Conservation (phyloP, 2,797 vertebrate species). For the Hypotaenidia okinawae region DNA sequence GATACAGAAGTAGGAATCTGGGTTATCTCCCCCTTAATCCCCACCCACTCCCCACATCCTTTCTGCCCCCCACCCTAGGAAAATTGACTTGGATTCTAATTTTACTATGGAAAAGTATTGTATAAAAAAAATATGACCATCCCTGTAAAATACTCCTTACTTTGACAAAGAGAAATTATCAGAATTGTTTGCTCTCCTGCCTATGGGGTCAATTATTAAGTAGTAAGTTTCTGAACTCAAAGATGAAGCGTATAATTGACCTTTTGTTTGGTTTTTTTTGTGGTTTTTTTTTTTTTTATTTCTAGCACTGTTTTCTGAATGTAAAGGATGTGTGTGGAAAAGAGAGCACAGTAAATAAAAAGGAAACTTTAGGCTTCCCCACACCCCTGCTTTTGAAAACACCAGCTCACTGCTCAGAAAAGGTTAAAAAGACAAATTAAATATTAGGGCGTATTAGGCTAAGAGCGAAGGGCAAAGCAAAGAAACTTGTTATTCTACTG, state of each 20-base stretch:
- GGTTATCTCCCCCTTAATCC: background rate
- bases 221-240: background rate
- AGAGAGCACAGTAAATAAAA: background rate
- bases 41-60: background rate
- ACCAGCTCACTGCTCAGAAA: background rate
- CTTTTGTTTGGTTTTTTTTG: no score
- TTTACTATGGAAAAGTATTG: background rate
- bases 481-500: background rate
- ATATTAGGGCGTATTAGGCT: background rate
- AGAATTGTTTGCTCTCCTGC: slow-evolving; percentile 6
- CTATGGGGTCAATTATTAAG: background rate
- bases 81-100: background rate
- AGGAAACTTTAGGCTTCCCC: background rate
- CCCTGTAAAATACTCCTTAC: background rate
- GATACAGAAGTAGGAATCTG: background rate
- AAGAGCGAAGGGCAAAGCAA: background rate
- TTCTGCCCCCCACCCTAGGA: background rate
- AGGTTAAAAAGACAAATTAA: background rate
- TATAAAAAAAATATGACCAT: background rate
- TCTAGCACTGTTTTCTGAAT: background rate
- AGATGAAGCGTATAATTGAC: background rate
- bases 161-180: background rate
- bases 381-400: background rate
- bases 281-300: background rate
- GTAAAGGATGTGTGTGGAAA: background rate